These are phyloP conservation scores for Calephelis perditalis DNA, from an alignment of 2,888 invertebrate species.

Conservation along the genomic window DNA sequence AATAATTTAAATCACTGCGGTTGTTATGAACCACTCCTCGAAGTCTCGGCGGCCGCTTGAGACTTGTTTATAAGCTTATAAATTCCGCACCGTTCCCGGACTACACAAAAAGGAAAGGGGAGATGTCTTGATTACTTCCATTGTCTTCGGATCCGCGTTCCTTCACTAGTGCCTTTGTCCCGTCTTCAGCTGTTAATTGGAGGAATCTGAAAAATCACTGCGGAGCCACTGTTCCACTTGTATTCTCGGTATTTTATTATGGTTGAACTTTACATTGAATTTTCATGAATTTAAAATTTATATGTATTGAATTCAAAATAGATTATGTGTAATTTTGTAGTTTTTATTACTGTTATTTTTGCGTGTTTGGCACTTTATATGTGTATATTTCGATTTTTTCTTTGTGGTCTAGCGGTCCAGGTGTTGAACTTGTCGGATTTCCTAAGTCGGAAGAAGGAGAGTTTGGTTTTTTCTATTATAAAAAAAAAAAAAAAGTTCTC, in stretches of 20 bases:
- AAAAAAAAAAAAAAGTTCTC: too few species aligned
- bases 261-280: not conserved
- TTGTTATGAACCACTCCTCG: slow-evolving; percentile 23
- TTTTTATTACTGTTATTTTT: too few species aligned
- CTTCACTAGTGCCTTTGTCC: slow-evolving; percentile 51
- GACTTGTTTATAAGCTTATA: slow-evolving; percentile 40
- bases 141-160: slow-evolving; percentile 59
- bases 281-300: not conserved
- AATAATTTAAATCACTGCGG: slow-evolving; percentile 13
- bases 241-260: slow-evolving; percentile 11
- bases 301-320: too few species aligned
- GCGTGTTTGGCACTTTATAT: too few species aligned
- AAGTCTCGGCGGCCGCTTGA: slow-evolving; percentile 6
- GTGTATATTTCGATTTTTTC: too few species aligned
- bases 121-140: slow-evolving; percentile 55
- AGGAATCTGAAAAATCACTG: slow-evolving; percentile 20
- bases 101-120: slow-evolving; percentile 29
- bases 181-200: slow-evolving; percentile 37
- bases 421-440: too few species aligned
- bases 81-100: slow-evolving; percentile 40
- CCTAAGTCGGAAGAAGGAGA: too few species aligned
- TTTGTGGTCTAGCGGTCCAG: too few species aligned
- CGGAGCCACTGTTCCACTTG: slow-evolving; percentile 3
- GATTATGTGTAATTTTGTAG: too few species aligned
- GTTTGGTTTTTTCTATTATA: too few species aligned